Percentiles rank a stretch among this genome's conserved stretches.
phyloP scores from a whole-genome alignment of 92 coral and sea anemone species.

The Umimayanthus chanpuru region DNA sequence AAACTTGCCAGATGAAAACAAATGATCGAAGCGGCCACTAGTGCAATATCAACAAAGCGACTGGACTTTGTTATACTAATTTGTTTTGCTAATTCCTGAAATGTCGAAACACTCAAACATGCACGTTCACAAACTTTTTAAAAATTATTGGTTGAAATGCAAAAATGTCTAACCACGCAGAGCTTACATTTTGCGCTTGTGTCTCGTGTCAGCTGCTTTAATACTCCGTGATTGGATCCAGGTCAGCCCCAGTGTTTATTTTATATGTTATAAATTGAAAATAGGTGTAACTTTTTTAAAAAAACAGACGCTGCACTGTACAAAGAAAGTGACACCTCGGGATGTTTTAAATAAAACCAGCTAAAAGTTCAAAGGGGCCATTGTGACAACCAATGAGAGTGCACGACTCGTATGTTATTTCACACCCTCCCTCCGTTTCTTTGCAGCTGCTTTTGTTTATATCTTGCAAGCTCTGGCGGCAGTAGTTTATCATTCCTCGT shows the following conservation, averaged over 20 bases:
- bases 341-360: background rate
- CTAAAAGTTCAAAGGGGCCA: background rate
- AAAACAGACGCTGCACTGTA: too few relatives aligned
- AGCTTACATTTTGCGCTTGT: background rate
- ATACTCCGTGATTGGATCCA: background rate
- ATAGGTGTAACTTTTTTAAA: background rate
- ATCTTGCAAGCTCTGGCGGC: background rate
- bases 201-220: background rate
- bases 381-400: background rate
- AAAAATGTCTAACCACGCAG: background rate
- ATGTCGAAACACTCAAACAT: background rate
- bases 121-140: background rate
- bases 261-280: background rate
- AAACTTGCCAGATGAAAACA: too few relatives aligned
- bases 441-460: background rate
- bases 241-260: background rate
- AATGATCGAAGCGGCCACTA: too few relatives aligned
- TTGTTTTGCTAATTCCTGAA: background rate
- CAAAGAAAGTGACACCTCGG: too few relatives aligned
- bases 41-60: background rate
- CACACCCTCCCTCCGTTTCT: background rate
- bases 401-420: background rate
- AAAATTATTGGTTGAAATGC: background rate
- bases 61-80: background rate
- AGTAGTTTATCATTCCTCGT: background rate